phyloP scores from a whole-genome alignment of 2,113 vertebrate species.

The Trochalopteron elliotii region DNA sequence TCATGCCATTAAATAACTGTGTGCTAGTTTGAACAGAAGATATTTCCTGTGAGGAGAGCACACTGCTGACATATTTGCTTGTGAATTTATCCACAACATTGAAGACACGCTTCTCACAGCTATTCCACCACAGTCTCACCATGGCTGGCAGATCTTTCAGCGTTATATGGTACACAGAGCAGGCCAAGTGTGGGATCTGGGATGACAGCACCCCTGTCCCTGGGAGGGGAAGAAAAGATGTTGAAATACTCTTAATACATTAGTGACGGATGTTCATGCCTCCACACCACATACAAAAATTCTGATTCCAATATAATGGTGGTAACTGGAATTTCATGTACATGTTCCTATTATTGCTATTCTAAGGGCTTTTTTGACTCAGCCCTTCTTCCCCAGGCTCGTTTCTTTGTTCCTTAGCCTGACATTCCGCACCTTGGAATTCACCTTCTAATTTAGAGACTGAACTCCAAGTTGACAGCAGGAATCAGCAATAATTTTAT shows the following conservation, averaged over 20 bases:
- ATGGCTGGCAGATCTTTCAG: conserved; percentile 95
- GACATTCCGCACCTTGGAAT: neutral
- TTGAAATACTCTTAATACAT: neutral
- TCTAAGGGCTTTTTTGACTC: neutral
- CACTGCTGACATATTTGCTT: conserved; percentile 87
- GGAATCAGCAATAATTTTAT: neutral
- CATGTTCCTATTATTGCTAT: neutral
- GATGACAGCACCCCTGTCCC: conserved; percentile 76
- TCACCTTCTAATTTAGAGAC: neutral
- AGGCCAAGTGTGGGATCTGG: conserved; percentile 92
- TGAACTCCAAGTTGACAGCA: neutral
- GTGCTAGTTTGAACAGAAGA: conserved; percentile 90
- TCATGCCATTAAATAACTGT: conserved; percentile 93
- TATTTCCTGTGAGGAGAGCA: conserved; percentile 94
- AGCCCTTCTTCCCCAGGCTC: neutral
- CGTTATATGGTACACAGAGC: conserved; percentile 90
- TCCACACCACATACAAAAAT: neutral
- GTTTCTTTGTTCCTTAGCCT: neutral
- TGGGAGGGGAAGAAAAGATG: conserved; percentile 33
- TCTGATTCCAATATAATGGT: neutral
- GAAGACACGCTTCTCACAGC: conserved; percentile 95
- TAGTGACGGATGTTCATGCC: neutral
- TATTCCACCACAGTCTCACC: conserved; percentile 97
- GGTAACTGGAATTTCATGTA: neutral
- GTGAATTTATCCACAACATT: conserved; percentile 92